Conservation (phyloP, 2,113 vertebrate genomes). For the Anser brachyrhynchus region DNA sequence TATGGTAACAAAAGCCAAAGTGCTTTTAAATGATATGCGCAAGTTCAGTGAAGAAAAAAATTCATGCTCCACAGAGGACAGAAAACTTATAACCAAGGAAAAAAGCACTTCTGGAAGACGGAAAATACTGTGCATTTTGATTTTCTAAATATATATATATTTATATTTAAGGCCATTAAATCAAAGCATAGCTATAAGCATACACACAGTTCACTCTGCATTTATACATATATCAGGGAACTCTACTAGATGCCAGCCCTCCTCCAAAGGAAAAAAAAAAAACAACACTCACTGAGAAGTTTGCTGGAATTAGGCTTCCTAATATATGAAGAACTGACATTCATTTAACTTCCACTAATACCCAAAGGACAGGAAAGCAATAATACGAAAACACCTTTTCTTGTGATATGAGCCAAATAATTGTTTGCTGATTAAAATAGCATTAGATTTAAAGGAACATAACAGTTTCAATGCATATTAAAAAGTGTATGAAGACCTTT, state of each 20-base stretch:
- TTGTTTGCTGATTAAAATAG: background rate
- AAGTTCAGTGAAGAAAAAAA: background rate
- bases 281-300: background rate
- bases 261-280: background rate
- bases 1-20: background rate
- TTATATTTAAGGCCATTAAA: background rate
- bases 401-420: background rate
- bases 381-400: background rate
- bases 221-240: background rate
- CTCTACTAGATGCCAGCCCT: background rate
- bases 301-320: background rate
- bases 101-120: background rate
- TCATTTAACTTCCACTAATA: background rate
- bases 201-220: background rate
- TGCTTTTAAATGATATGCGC: background rate
- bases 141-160: background rate
- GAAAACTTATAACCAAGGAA: background rate
- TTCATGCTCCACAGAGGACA: background rate
- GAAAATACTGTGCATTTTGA: background rate
- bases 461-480: background rate
- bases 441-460: background rate
- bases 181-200: background rate
- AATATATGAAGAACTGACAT: background rate
- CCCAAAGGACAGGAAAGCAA: background rate
- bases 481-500: slow-evolving; percentile 79